These are phyloP conservation scores for Luscinia megarhynchos DNA, from an alignment of 2,797 vertebrate genomes.

Conservation along the genomic window DNA sequence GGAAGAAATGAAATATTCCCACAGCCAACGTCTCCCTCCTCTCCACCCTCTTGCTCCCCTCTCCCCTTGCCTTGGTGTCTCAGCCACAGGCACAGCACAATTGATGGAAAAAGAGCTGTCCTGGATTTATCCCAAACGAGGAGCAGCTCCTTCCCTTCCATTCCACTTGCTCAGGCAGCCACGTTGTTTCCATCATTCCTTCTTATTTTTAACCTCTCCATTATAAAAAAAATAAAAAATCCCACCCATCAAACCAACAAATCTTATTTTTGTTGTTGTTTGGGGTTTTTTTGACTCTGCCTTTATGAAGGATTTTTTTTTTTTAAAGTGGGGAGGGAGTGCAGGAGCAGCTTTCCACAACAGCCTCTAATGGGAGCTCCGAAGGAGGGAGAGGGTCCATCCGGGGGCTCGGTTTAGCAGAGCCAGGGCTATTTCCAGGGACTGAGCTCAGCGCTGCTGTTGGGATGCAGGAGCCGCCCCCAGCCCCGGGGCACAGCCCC, in stretches of 20 bases:
- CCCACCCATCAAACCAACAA: background rate
- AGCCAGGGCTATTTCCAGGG: background rate
- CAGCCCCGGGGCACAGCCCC: background rate
- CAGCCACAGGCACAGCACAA: conserved; percentile 2
- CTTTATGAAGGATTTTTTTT: background rate
- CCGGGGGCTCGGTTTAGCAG: background rate
- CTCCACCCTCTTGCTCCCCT: background rate
- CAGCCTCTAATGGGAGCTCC: background rate
- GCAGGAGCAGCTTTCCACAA: conserved; percentile 15
- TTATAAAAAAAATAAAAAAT: conserved; percentile 27
- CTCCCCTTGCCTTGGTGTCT: background rate
- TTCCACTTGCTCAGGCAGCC: background rate
- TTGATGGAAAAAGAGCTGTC: conserved; percentile 16
- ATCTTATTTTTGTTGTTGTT: conserved; percentile 8
- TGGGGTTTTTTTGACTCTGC: background rate
- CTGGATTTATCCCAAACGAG: background rate
- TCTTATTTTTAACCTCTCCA: conserved; percentile 54
- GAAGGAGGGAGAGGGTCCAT: background rate
- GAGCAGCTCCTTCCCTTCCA: conserved; percentile 17
- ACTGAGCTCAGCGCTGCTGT: background rate
- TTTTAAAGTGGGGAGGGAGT: background rate
- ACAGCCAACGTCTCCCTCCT: background rate
- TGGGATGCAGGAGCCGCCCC: rapidly evolving
- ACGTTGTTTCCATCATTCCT: background rate
- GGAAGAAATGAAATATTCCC: background rate